These are phyloP conservation scores for Phocoena phocoena DNA, from an alignment of 2,113 vertebrate genomes.

Conservation along the genomic window DNA sequence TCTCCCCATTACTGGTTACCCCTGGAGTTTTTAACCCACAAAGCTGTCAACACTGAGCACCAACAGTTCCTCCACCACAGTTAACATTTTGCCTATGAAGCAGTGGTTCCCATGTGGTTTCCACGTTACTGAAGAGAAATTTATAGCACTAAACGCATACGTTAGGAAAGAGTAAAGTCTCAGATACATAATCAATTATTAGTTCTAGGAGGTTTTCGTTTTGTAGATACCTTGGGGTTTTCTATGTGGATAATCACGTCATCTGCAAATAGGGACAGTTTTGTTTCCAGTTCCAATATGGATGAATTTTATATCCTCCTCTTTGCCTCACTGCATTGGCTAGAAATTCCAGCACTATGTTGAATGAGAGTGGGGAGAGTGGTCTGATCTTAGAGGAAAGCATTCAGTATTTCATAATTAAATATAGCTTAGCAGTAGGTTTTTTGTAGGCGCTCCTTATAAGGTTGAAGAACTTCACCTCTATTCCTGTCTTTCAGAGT, in stretches of 20 bases:
- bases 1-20: not conserved
- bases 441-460: not conserved
- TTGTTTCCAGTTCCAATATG: not conserved
- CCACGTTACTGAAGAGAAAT: not conserved
- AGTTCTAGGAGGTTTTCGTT: not conserved
- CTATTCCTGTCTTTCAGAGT: not conserved
- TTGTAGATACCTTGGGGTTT: not conserved
- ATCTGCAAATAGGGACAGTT: not conserved
- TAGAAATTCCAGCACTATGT: not conserved
- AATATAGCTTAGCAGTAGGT: not conserved
- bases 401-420: not conserved
- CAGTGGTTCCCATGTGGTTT: not conserved
- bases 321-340: not conserved
- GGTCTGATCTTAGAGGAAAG: not conserved
- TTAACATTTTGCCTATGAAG: not conserved
- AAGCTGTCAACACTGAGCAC: not conserved
- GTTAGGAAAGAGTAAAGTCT: not conserved
- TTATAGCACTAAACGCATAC: not conserved
- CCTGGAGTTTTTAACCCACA: not conserved
- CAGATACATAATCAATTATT: not conserved
- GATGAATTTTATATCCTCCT: not conserved
- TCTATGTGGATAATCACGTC: not conserved
- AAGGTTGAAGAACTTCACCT: not conserved
- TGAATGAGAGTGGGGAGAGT: not conserved
- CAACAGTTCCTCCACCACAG: not conserved